These are phyloP conservation scores for Sialis lutaria DNA, from an alignment of 2,888 invertebrate species.

Conservation along the genomic window DNA sequence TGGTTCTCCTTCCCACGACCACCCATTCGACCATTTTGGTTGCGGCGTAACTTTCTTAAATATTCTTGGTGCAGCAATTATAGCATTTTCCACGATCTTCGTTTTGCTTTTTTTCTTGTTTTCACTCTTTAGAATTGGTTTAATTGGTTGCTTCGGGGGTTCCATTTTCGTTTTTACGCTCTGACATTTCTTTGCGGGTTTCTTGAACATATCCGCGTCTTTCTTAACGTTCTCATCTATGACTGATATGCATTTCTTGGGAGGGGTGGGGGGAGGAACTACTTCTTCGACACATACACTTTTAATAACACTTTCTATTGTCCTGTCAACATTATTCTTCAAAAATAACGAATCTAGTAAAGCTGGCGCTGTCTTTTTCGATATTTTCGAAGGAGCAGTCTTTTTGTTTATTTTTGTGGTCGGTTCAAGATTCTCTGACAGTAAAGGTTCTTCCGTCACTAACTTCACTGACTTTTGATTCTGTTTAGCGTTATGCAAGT, in stretches of 20 bases:
- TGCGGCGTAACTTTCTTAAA: constrained; percentile 20
- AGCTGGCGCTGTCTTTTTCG: constrained; percentile 17
- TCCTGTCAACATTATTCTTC: constrained; percentile 38
- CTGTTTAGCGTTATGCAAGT: constrained; percentile 17
- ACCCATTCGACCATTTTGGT: constrained; percentile 78
- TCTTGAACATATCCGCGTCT: constrained; percentile 17
- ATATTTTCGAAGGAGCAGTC: constrained; percentile 9
- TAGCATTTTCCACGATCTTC: constrained; percentile 12
- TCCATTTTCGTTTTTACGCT: constrained; percentile 1
- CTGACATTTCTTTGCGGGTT: constrained; percentile 8
- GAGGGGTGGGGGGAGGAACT: constrained; percentile 27
- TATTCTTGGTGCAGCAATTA: constrained; percentile 13
- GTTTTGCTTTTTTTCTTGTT: constrained; percentile 14
- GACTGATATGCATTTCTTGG: constrained; percentile 27
- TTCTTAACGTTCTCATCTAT: constrained; percentile 18
- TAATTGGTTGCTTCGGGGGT: constrained; percentile 7
- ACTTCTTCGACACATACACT: constrained; percentile 23
- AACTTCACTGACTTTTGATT: constrained; percentile 17
- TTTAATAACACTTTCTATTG: constrained; percentile 23
- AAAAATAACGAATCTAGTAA: constrained; percentile 36
- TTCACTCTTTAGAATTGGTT: constrained; percentile 17
- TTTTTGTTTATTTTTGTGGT: constrained; percentile 11
- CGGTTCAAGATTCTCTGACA: constrained; percentile 16
- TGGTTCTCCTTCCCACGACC: constrained; percentile 78
- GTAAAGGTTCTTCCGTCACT: constrained; percentile 9